Conservation (phyloP, 2,797 vertebrate species). For the Taenioides sp. region DNA sequence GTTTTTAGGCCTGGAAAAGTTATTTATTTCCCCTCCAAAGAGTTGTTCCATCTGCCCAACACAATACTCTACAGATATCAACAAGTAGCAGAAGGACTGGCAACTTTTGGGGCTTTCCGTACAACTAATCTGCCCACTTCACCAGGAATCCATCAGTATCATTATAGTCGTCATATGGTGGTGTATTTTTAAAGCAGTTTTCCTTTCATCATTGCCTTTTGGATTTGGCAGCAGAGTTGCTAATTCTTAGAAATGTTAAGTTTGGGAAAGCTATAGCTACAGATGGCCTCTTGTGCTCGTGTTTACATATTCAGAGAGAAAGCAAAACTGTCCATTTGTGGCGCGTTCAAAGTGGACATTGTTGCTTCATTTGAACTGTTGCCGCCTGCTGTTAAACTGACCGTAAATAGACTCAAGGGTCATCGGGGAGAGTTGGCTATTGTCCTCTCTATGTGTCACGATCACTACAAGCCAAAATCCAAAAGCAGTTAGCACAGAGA, state of each 20-base stretch:
- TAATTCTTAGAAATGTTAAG: conserved; percentile 24
- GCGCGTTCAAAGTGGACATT: conserved; percentile 26
- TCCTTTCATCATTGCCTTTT: conserved; percentile 17
- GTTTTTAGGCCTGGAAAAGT: conserved; percentile 5
- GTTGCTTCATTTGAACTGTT: conserved; percentile 24
- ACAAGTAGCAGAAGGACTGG: conserved; percentile 18
- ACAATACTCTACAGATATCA: neutral
- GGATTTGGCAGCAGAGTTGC: conserved; percentile 25
- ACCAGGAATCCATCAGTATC: conserved; percentile 12
- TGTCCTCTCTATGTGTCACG: no score
- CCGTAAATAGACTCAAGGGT: conserved; percentile 30
- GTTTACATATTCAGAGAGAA: neutral
- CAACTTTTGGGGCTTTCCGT: conserved; percentile 16
- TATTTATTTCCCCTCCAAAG: neutral
- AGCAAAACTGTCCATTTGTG: neutral
- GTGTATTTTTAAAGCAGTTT: conserved; percentile 25
- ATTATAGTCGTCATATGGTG: conserved; percentile 14
- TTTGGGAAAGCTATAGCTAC: conserved; percentile 9
- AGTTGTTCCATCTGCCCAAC: conserved; percentile 5
- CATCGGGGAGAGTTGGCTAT: neutral
- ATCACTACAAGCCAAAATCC: no score
- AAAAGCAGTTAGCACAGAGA: no score
- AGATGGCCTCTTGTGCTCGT: conserved; percentile 3
- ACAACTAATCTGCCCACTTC: conserved; percentile 18
- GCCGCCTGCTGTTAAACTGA: neutral